Evolutionary conservation across 2,888 invertebrate species (phyloP).

Genomic region (Yponomeuta plumbellus): DNA sequence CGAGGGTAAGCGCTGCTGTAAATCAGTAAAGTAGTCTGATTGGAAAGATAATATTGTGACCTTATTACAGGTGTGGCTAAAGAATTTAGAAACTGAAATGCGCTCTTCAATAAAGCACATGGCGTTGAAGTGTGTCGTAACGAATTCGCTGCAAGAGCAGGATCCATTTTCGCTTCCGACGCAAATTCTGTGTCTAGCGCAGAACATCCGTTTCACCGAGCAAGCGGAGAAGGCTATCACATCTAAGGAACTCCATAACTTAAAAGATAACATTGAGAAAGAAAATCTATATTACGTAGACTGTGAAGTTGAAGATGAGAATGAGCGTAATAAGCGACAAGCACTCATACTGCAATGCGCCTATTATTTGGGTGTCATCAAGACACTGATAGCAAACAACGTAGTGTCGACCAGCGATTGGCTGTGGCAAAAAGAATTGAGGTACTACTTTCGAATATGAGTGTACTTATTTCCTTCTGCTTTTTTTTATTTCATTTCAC

Average conservation of each 20-base stretch:
- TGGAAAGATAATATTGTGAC: background rate
- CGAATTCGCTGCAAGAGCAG: constrained; percentile 63
- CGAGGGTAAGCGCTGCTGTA: too few species aligned
- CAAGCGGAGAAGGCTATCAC: constrained; percentile 88
- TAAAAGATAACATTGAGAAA: constrained; percentile 67
- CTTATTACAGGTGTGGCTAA: constrained; percentile 81
- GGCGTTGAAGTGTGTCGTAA: constrained; percentile 73
- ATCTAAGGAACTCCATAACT: constrained; percentile 77
- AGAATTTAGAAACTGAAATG: constrained; percentile 89
- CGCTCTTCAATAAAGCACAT: constrained; percentile 80
- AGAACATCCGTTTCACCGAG: constrained; percentile 89
- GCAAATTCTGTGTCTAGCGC: constrained; percentile 89
- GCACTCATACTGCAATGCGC: constrained; percentile 95
- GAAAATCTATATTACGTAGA: constrained; percentile 70
- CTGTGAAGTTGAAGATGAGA: constrained; percentile 71
- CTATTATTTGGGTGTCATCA: constrained; percentile 90
- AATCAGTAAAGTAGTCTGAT: too few species aligned
- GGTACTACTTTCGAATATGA: constrained; percentile 58
- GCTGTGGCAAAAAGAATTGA: constrained; percentile 96
- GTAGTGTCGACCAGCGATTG: constrained; percentile 84
- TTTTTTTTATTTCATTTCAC: background rate
- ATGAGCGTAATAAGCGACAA: constrained; percentile 91
- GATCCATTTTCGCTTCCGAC: constrained; percentile 77
- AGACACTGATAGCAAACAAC: constrained; percentile 82
- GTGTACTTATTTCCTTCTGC: background rate